Conservation (phyloP, 2,797 vertebrate genomes). For the Halcyon leucocephala region DNA sequence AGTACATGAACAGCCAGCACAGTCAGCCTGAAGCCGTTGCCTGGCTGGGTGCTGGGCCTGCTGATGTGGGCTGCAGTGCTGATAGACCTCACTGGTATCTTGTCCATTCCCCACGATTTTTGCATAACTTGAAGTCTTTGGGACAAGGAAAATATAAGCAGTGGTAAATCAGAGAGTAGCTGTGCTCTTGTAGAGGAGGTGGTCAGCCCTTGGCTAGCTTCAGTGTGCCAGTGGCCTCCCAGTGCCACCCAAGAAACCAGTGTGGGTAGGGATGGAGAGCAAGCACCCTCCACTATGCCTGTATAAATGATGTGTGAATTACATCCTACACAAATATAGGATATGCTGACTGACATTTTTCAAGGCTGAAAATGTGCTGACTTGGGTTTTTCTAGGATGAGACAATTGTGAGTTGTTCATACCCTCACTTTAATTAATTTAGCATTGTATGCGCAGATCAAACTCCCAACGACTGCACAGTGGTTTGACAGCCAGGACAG, state of each 20-base stretch:
- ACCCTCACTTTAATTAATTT: background rate
- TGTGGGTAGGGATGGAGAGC: background rate
- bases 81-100: background rate
- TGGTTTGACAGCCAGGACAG: background rate
- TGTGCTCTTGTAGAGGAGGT: background rate
- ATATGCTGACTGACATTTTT: background rate
- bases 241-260: background rate
- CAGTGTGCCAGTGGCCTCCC: background rate
- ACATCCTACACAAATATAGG: rapidly evolving
- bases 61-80: background rate
- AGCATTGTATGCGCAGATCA: rapidly evolving
- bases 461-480: background rate
- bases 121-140: background rate
- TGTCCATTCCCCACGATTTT: background rate
- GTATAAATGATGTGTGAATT: background rate
- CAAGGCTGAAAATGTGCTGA: background rate
- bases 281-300: background rate
- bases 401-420: background rate
- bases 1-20: background rate
- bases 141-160: background rate
- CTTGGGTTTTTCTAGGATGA: background rate
- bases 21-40: rapidly evolving
- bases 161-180: background rate
- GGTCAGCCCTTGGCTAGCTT: too few species aligned
- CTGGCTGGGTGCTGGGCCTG: background rate